phyloP scores from a whole-genome alignment of 2,113 vertebrate species.

The Myocastor coypus region DNA sequence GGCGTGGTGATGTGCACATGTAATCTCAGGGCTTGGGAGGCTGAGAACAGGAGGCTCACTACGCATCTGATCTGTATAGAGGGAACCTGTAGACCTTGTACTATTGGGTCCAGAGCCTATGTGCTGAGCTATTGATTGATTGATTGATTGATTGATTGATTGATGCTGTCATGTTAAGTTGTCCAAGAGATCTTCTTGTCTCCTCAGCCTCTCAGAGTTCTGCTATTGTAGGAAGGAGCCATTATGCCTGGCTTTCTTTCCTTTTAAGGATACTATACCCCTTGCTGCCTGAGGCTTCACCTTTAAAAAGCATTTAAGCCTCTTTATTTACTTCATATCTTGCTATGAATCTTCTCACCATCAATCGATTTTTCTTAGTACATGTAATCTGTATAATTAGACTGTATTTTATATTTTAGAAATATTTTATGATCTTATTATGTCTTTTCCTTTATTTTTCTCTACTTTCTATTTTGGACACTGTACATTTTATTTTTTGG shows the following conservation, averaged over 20 bases:
- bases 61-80: no score
- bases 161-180: background rate
- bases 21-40: no score
- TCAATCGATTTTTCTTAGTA: background rate
- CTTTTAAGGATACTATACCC: background rate
- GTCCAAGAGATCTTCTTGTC: background rate
- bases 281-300: background rate
- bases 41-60: no score
- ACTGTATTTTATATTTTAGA: background rate
- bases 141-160: no score
- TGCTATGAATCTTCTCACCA: background rate
- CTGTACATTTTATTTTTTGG: no score
- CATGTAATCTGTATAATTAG: background rate
- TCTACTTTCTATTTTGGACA: slow-evolving; percentile 26
- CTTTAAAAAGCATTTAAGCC: background rate
- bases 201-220: background rate
- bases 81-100: no score
- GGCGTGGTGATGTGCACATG: no score
- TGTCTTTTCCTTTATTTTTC: background rate
- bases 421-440: background rate
- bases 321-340: background rate
- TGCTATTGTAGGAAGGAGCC: background rate
- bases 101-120: background rate
- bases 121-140: no score
- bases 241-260: background rate